These are phyloP conservation scores for Pseudopipra pipra DNA, from an alignment of 2,113 vertebrate species.

Conservation along the genomic window DNA sequence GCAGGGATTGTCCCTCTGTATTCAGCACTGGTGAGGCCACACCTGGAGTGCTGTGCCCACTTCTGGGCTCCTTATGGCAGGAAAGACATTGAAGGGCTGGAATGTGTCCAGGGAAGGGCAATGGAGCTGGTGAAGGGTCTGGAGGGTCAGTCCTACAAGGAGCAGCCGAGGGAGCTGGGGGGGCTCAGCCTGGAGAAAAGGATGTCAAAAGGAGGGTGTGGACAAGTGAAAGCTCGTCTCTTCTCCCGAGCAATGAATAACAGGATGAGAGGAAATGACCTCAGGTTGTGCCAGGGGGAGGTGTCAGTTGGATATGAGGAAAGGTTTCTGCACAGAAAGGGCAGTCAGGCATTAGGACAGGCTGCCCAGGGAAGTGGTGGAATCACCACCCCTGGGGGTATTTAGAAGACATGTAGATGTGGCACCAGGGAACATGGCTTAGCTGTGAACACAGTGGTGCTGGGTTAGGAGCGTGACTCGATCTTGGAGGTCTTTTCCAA, in stretches of 20 bases:
- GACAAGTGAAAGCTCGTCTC: background rate
- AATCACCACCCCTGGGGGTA: background rate
- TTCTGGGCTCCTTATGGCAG: background rate
- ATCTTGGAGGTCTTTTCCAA: background rate
- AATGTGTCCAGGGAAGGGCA: background rate
- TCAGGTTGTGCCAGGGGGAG: background rate
- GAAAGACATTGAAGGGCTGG: background rate
- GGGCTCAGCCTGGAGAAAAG: background rate
- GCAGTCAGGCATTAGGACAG: background rate
- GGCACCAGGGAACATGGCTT: background rate
- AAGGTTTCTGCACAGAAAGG: background rate
- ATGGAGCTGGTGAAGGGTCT: background rate
- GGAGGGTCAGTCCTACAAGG: background rate
- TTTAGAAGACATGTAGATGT: background rate
- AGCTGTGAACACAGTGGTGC: background rate
- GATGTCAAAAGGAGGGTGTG: background rate
- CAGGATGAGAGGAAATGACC: background rate
- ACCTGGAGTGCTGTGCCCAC: background rate
- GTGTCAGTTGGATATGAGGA: background rate
- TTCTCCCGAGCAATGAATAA: background rate
- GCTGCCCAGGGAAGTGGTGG: background rate
- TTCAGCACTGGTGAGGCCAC: background rate
- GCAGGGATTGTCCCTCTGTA: background rate
- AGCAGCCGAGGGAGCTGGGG: background rate
- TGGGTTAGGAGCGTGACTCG: background rate